Evolutionary conservation across 1,140 invertebrate genomes (phyloP), one percentile per base, ranked within the genome.

Genomic region (Cherax quadricarinatus): DNA sequence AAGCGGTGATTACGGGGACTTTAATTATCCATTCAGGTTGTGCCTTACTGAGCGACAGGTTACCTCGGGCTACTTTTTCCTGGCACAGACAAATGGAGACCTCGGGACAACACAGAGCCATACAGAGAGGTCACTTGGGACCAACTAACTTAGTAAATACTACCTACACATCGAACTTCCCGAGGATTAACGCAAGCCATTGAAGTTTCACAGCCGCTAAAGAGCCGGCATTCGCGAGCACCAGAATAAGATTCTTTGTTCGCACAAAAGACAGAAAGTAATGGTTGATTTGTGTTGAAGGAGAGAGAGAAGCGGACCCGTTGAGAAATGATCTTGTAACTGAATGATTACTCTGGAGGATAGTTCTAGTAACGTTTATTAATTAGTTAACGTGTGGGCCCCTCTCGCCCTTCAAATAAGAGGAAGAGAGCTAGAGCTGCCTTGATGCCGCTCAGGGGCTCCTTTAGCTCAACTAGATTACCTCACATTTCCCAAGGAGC

Each of bases 1-100:
- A 78, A 86, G 78, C 85, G 84, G 89, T 91, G 84, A 91, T 91
- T 91, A 91, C 89, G 30, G 78, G 78, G 78, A 84, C 84, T 86
- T 91, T 91, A 91, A 91, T 91, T 91, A 91, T 91, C 89, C 89
- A 91, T 91, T 91, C 89, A 91, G 85, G 48, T 84, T 82, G 89
- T 91, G 84, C 89, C 89, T 91, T 91, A 91, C 89, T 91, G 89
- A 91, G 89, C 89, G 89, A 91, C 89, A 91, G 89, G 85, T 80
- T 51, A 91, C 89, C 89, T 91, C 70, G 53, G 89, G 89, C 89
- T 81, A 81, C 75, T 51, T 79, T 91, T 82, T 70, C 89, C 24
- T 86, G 79, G 89, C 89, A 91, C 60, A 91, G 89, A 91, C 84
- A 91, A 91, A 91, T 91, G 79, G 78, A 53, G 57, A 70, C 84